A percentile compares a stretch with the other conserved stretches of the same genome.
Evolutionary conservation across 1,140 invertebrate species (phyloP).

Genomic region (Bombus vancouverensis): DNA sequence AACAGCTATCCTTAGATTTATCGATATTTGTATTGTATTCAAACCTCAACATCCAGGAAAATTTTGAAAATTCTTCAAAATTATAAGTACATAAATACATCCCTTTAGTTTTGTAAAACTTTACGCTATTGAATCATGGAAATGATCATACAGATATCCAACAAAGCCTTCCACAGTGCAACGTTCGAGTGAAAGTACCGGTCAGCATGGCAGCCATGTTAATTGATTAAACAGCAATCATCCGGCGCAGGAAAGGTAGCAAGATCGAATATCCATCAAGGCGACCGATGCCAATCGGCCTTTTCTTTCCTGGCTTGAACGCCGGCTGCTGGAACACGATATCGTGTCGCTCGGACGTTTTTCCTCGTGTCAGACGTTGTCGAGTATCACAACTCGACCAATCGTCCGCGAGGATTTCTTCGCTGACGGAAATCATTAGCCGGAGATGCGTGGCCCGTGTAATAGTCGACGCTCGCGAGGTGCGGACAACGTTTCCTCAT

Average conservation of each 20-base stretch:
- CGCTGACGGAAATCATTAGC: constrained; percentile 70
- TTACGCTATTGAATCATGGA: background rate
- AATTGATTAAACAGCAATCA: constrained; percentile 28
- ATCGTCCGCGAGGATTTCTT: constrained; percentile 32
- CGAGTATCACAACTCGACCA: background rate
- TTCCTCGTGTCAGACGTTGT: background rate
- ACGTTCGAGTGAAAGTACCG: background rate
- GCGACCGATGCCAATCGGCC: background rate
- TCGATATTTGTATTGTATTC: too few relatives aligned
- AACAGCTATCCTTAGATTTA: too few relatives aligned
- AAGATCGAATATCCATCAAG: constrained; percentile 7
- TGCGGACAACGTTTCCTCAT: constrained; percentile 73
- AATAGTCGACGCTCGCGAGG: constrained; percentile 40
- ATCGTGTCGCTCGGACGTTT: background rate
- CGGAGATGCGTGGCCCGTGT: constrained; percentile 38
- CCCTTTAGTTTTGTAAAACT: background rate
- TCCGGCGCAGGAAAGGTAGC: constrained; percentile 7
- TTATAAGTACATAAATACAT: too few relatives aligned
- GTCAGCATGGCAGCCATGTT: background rate
- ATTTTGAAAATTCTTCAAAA: background rate
- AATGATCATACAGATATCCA: background rate
- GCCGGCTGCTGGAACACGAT: background rate
- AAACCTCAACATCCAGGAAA: background rate
- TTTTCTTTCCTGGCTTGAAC: background rate
- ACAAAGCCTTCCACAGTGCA: too few relatives aligned